Evolutionary conservation across 2,797 vertebrate genomes (phyloP).

Genomic region (Todus mexicanus): DNA sequence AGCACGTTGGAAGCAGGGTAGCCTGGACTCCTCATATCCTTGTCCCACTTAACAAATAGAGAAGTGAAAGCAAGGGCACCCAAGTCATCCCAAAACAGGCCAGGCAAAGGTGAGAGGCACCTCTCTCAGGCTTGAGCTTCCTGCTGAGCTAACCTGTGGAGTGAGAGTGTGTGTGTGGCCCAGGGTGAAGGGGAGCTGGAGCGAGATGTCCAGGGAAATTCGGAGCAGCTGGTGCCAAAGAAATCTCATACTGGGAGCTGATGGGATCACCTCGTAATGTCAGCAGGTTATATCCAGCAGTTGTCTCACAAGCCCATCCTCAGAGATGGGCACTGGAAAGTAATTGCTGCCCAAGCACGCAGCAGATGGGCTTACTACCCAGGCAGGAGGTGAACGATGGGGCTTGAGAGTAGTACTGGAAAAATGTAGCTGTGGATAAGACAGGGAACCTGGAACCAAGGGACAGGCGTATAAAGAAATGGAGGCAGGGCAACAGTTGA

Average conservation of each 20-base stretch:
- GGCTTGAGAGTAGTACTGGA: background rate
- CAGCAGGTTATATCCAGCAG: background rate
- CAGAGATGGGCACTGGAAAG: background rate
- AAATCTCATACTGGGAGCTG: background rate
- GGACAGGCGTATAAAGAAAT: background rate
- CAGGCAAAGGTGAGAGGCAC: background rate
- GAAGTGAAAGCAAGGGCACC: slow-evolving; percentile 19
- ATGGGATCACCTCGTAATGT: background rate
- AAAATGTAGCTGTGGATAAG: background rate
- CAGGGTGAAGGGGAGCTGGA: background rate
- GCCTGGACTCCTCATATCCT: background rate
- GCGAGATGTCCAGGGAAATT: background rate
- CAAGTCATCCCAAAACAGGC: background rate
- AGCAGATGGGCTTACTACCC: background rate
- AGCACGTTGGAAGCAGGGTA: background rate
- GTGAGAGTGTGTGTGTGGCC: too few relatives aligned
- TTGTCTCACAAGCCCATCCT: background rate
- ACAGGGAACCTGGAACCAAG: background rate
- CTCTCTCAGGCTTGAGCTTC: background rate
- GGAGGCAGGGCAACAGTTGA: background rate
- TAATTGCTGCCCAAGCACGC: background rate
- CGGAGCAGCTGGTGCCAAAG: background rate
- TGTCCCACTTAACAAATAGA: slow-evolving; percentile 1
- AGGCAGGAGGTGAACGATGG: background rate
- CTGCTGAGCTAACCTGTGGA: background rate